Evolutionary conservation across 2,888 invertebrate species (phyloP).

Genomic region (Fabriciana adippe): DNA sequence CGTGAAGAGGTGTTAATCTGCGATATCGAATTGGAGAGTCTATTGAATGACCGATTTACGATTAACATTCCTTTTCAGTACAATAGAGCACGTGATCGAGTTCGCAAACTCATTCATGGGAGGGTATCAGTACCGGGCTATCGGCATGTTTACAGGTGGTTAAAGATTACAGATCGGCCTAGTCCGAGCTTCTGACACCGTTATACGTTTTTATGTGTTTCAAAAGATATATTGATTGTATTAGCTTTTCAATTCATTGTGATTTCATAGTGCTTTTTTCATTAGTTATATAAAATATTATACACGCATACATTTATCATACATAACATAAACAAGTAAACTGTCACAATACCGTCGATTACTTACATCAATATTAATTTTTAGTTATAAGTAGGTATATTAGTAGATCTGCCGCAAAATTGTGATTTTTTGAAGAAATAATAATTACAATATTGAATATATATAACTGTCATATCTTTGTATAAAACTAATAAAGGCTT

Average conservation of each 20-base stretch:
- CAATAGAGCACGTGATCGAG: conserved; percentile 72
- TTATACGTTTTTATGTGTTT: conserved; percentile 34
- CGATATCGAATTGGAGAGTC: conserved; percentile 56
- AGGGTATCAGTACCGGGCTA: conserved; percentile 50
- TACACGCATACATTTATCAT: neutral
- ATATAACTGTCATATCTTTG: no score
- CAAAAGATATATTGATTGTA: conserved; percentile 36
- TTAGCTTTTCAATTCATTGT: conserved; percentile 11
- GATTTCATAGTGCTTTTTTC: conserved; percentile 11
- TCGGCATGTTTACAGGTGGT: conserved; percentile 48
- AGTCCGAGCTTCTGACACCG: conserved; percentile 38
- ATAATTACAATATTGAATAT: no score
- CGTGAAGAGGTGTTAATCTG: conserved; percentile 66
- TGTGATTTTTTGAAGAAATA: no score
- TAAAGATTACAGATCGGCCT: conserved; percentile 48
- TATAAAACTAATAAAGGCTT: no score
- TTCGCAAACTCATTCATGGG: conserved; percentile 66
- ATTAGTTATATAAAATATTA: neutral
- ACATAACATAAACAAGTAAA: no score
- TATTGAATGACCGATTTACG: conserved; percentile 74
- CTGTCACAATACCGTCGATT: no score
- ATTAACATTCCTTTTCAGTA: conserved; percentile 68
- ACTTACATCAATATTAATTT: no score
- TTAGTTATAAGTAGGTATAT: no score
- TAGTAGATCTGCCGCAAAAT: no score